Evolutionary conservation across 2,888 invertebrate genomes (phyloP).

Genomic region (Autographa pulchrina): DNA sequence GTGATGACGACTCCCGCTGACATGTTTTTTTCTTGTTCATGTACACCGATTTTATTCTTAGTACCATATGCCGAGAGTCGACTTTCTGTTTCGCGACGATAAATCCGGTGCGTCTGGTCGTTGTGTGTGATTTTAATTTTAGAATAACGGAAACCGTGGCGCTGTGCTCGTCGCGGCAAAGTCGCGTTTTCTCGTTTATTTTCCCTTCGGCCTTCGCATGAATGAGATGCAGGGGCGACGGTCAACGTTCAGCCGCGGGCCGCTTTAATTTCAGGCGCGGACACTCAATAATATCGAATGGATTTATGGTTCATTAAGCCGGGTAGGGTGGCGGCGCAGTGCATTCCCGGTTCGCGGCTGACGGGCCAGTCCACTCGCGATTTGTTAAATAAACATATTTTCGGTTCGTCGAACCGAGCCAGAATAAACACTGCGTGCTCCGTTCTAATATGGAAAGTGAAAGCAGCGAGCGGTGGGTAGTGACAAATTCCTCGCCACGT

Average conservation of each 20-base stretch:
- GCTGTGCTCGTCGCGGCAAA: conserved; percentile 60
- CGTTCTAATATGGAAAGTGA: conserved; percentile 78
- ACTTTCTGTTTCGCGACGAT: conserved; percentile 62
- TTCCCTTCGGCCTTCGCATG: conserved; percentile 82
- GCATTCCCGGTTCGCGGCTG: conserved; percentile 60
- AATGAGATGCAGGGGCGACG: conserved; percentile 77
- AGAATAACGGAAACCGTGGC: conserved; percentile 84
- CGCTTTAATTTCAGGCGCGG: conserved; percentile 69
- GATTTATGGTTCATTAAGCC: conserved; percentile 81
- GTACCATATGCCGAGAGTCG: conserved; percentile 67
- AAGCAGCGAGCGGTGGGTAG: conserved; percentile 66
- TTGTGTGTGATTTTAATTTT: conserved; percentile 77
- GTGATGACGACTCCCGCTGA: conserved; percentile 75
- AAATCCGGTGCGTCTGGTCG: conserved; percentile 65
- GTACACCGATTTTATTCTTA: conserved; percentile 61
- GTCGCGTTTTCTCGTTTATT: conserved; percentile 75
- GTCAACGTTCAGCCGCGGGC: conserved; percentile 69
- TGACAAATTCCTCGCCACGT: conserved; percentile 74
- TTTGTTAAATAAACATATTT: conserved; percentile 73
- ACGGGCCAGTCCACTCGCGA: conserved; percentile 58
- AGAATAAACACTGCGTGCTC: conserved; percentile 69
- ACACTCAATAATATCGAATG: conserved; percentile 78
- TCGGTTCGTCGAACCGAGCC: conserved; percentile 76
- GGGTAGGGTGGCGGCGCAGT: conserved; percentile 44
- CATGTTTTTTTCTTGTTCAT: conserved; percentile 67